Evolutionary conservation across 2,888 invertebrate genomes (phyloP).

Genomic region (Andrena trimmerana): DNA sequence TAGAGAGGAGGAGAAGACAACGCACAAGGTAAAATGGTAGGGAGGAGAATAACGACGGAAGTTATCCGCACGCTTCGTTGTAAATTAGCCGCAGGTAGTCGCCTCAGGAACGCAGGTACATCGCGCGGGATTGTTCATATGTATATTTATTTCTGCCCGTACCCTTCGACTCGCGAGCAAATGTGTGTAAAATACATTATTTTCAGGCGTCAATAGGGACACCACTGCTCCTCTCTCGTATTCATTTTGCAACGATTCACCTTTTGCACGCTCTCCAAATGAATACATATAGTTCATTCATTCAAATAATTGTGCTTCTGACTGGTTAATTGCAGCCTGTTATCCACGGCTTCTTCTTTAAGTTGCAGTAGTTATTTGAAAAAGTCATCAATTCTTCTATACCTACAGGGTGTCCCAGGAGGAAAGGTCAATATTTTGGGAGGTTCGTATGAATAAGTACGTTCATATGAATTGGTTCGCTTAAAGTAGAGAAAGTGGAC

Average conservation of each 20-base stretch:
- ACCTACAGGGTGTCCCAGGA: too few relatives aligned
- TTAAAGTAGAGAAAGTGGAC: too few relatives aligned
- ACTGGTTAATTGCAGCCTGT: too few relatives aligned
- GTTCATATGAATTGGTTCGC: too few relatives aligned
- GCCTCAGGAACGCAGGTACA: constrained; percentile 67
- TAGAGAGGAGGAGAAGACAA: neutral
- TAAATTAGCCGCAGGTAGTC: constrained; percentile 77
- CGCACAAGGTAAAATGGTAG: constrained; percentile 43
- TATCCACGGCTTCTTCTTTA: too few relatives aligned
- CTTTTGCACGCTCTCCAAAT: constrained; percentile 12
- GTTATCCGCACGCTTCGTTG: constrained; percentile 70
- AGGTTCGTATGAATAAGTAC: too few relatives aligned
- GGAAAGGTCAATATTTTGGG: too few relatives aligned
- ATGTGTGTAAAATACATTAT: constrained; percentile 57
- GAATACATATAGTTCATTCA: neutral
- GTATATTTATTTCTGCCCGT: constrained; percentile 59
- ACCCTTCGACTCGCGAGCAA: constrained; percentile 43
- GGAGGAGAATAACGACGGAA: constrained; percentile 70
- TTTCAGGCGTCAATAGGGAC: constrained; percentile 38
- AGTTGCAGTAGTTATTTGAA: too few relatives aligned
- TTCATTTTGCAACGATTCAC: constrained; percentile 8
- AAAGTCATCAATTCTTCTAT: too few relatives aligned
- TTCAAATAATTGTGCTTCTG: too few relatives aligned
- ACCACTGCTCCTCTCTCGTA: neutral
- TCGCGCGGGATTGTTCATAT: constrained; percentile 55